Evolutionary conservation across 2,113 vertebrate genomes (phyloP), one percentile per base, ranked within the genome.

Genomic region (Pygoscelis antarcticus): DNA sequence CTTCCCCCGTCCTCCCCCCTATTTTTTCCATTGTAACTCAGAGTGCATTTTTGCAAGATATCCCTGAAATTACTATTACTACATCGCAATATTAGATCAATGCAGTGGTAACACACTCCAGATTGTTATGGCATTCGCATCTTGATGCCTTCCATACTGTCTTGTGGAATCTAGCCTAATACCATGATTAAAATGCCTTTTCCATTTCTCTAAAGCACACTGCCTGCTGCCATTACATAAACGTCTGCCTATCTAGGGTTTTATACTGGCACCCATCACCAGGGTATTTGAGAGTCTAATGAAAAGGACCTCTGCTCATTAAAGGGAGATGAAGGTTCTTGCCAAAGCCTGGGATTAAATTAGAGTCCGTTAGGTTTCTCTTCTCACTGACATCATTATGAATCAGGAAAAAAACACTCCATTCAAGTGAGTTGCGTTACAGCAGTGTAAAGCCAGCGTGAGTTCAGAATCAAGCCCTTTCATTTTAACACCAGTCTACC

Each of bases 61-160:
- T 96, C 93, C 91, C 89, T 97, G 95, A 97, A 97, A 96, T 96
- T 93, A 80, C 96, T 96, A 91, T 96, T 94, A 96, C 94, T 96
- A 82, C 84, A 85, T 96, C 0, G 5, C 88, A 94, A 95, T 97
- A 93, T 96, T 96, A 97, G 95, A 96, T 97, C 96, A 96, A 93
- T 93, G 95, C 94, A 65, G 83, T 83, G 91, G 94, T 96, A 97
- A 97, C 96, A 94, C 94, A 88, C 61, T 96, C 96, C 97, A 97
- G 95, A 97, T 97, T 97, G 96, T 95, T 95, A 91, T 44, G 95
- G 95, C 93, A 97, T 97, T 95, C 26, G 0, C 91, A 85, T 96
- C 89, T 96, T 97, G 95, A 96, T 97, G 97, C 95, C 96, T 96
- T 97, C 96, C 96, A 97, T 97, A 93, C 95, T 96, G 89, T 94